A percentile compares a stretch with the other conserved stretches of the same genome.
Conservation (phyloP, 2,113 vertebrate genomes). For the Carassius carassius region DNA sequence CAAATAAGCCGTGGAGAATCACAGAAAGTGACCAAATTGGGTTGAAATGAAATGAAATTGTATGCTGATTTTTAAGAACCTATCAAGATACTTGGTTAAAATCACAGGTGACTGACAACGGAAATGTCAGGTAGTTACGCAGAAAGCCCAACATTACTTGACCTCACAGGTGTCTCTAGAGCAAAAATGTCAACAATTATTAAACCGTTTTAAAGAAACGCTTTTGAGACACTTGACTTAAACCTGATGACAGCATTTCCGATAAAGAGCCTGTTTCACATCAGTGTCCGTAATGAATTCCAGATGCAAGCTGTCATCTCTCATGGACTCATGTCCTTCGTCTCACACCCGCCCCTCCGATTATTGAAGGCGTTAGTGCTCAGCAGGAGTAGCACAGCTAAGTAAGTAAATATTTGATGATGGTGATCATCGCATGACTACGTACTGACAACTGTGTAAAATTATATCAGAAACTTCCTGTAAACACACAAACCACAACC, state of each 20-base stretch:
- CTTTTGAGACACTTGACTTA: background rate
- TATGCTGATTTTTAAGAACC: background rate
- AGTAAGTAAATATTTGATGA: conserved; percentile 51
- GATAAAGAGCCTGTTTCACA: conserved; percentile 40
- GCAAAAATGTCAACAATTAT: background rate
- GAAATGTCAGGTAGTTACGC: background rate
- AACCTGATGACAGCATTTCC: conserved; percentile 28
- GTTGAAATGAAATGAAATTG: too few species aligned
- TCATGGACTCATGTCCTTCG: conserved; percentile 25
- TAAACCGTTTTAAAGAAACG: background rate
- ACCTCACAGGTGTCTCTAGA: background rate
- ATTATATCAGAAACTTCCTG: conserved; percentile 21
- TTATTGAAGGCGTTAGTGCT: conserved; percentile 35
- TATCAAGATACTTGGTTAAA: background rate
- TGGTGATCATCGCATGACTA: conserved; percentile 26
- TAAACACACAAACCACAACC: background rate
- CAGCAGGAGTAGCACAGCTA: conserved; percentile 29
- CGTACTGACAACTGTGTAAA: background rate
- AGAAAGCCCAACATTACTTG: background rate
- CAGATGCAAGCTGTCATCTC: conserved; percentile 48
- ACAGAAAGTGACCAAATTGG: too few species aligned
- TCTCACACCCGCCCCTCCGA: conserved; percentile 6
- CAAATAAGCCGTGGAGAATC: too few species aligned
- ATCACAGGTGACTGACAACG: background rate
- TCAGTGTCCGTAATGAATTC: conserved; percentile 47